These are phyloP conservation scores for Dermatophagoides farinae DNA, from an alignment of 1,140 invertebrate genomes.

Conservation along the genomic window DNA sequence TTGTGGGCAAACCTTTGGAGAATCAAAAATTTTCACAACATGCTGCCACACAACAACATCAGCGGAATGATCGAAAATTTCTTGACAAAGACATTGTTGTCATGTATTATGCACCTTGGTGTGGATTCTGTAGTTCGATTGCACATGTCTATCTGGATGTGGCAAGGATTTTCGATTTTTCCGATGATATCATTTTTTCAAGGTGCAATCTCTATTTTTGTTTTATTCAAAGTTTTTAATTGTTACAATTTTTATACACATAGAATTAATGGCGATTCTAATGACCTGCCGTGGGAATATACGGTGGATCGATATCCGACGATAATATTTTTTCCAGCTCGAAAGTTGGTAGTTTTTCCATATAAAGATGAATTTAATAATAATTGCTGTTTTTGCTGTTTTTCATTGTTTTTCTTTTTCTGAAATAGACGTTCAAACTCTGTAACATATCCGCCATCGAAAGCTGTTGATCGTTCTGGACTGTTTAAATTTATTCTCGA, in stretches of 20 bases:
- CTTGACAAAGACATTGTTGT: constrained; percentile 41
- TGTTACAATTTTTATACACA: constrained; percentile 10
- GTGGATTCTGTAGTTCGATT: constrained; percentile 46
- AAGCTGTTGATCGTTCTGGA: constrained; percentile 41
- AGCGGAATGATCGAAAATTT: not conserved
- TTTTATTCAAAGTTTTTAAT: not conserved
- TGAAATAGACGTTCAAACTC: constrained; percentile 46
- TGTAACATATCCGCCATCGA: constrained; percentile 38
- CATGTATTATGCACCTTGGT: constrained; percentile 44
- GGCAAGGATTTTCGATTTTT: constrained; percentile 36
- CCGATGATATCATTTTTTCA: constrained; percentile 36
- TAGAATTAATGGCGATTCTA: constrained; percentile 48
- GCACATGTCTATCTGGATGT: constrained; percentile 40
- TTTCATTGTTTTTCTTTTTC: constrained; percentile 16
- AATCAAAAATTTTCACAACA: no score
- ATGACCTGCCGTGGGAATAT: constrained; percentile 60
- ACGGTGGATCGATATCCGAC: constrained; percentile 49
- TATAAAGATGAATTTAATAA: not conserved
- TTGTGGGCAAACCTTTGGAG: constrained; percentile 18
- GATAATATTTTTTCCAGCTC: constrained; percentile 46
- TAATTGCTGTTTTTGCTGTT: constrained; percentile 2
- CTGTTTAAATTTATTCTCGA: constrained; percentile 47
- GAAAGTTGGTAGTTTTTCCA: constrained; percentile 30
- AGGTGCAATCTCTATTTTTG: constrained; percentile 25
- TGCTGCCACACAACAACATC: no score